Evolutionary conservation across 1,140 invertebrate genomes (phyloP).

Genomic region (Aphidius ervi): DNA sequence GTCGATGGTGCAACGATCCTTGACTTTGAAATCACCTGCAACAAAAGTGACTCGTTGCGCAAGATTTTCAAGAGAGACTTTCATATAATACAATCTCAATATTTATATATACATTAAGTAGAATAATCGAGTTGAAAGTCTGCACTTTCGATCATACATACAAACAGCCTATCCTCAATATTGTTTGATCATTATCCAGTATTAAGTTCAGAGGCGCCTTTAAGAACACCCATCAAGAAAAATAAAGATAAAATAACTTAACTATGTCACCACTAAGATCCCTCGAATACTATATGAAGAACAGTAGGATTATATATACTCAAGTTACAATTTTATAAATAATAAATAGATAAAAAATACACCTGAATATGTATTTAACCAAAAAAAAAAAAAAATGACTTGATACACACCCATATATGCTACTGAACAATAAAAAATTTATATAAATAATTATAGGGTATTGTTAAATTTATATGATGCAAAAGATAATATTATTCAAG

Average conservation of each 20-base stretch:
- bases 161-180: too few species aligned
- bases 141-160: too few species aligned
- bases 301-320: too few species aligned
- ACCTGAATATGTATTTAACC: constrained; percentile 11
- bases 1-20: constrained; percentile 18
- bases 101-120: too few species aligned
- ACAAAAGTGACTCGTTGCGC: constrained; percentile 1
- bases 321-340: too few species aligned
- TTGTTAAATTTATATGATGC: too few species aligned
- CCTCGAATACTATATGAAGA: neutral
- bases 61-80: neutral
- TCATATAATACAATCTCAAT: too few species aligned
- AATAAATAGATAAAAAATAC: neutral
- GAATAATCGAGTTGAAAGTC: too few species aligned
- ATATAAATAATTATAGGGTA: too few species aligned
- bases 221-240: too few species aligned
- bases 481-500: too few species aligned
- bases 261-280: constrained; percentile 18
- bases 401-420: neutral
- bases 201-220: constrained; percentile 3
- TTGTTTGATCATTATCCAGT: too few species aligned
- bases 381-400: neutral
- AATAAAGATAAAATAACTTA: neutral
- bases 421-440: neutral
- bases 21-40: constrained; percentile 17